Evolutionary conservation across 2,888 invertebrate species (phyloP), one percentile per base, ranked within the genome.

Genomic region (Malacosoma neustria): DNA sequence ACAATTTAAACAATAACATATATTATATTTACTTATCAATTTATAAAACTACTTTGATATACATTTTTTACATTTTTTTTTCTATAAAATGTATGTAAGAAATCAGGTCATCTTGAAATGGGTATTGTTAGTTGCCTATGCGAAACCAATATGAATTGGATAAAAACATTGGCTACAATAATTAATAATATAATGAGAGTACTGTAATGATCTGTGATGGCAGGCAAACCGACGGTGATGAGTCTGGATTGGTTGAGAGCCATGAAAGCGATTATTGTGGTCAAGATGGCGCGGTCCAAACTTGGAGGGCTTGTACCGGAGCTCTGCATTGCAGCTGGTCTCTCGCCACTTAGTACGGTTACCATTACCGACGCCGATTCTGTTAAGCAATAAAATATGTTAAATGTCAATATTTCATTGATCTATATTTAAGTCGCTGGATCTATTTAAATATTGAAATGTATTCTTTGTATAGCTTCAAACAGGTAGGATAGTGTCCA

Each of bases 351-450:
- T 59, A 94, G 88, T 59, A 94, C 93, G 84, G 94, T 93, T 46
- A 94, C 93, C 62, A 93, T 90, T 58, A 94, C 93, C 57, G 93
- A 93, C 49, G 93, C 93, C 43, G 93, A 91, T 72, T 93, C 93
- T 84, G 90, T 42, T 41, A 35, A n/a, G n/a, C n/a, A n/a, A n/a
- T n/a, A n/a, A n/a, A n/a, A n/a, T n/a, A n/a, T n/a, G n/a, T n/a
- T n/a, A n/a, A n/a, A n/a, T n/a, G n/a, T n/a, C n/a, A n/a, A n/a
- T n/a, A n/a, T n/a, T n/a, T n/a, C n/a, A n/a, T n/a, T n/a, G n/a
- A n/a, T n/a, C n/a, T n/a, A n/a, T n/a, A n/a, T n/a, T n/a, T n/a
- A n/a, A n/a, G n/a, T n/a, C n/a, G n/a, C n/a, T n/a, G n/a, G n/a
- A n/a, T n/a, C n/a, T n/a, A n/a, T n/a, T n/a, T n/a, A n/a, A n/a